These are phyloP conservation scores for Drosophila atripex DNA, from an alignment of 2,888 invertebrate genomes.

Conservation along the genomic window DNA sequence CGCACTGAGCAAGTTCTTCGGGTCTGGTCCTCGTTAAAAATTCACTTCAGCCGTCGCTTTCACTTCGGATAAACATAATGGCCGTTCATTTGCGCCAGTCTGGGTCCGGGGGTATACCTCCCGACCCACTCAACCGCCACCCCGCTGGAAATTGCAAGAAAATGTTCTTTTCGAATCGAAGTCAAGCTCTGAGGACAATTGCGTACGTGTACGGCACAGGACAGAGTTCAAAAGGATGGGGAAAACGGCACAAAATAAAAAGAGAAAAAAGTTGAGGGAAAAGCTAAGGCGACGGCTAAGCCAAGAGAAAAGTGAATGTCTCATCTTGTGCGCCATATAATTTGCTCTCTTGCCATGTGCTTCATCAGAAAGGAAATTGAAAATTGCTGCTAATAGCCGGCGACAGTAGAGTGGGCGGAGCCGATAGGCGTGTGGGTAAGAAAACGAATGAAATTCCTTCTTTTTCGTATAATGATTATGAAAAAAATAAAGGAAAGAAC, in stretches of 20 bases:
- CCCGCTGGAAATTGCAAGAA: constrained; percentile 64
- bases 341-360: constrained; percentile 83
- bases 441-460: constrained; percentile 49
- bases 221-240: constrained; percentile 42
- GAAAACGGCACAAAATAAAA: constrained; percentile 7
- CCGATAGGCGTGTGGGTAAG: constrained; percentile 48
- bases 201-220: constrained; percentile 66
- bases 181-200: constrained; percentile 70
- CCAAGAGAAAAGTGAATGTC: constrained; percentile 44
- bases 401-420: constrained; percentile 59
- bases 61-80: constrained; percentile 81
- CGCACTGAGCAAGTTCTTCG: constrained; percentile 52
- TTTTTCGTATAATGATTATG: constrained; percentile 73
- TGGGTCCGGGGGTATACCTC: constrained; percentile 2
- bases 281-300: constrained; percentile 11
- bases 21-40: constrained; percentile 66
- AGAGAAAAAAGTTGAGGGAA: constrained; percentile 2
- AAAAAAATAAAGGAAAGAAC: constrained; percentile 61
- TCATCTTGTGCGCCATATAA: constrained; percentile 76
- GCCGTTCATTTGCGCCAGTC: constrained; percentile 78
- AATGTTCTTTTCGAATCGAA: constrained; percentile 70
- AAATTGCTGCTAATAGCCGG: constrained; percentile 80
- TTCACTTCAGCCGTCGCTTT: constrained; percentile 76
- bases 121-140: constrained; percentile 29
- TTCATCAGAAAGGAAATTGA: constrained; percentile 83